Evolutionary conservation across 1,140 invertebrate species (phyloP).

Genomic region (Dendrolimus kikuchii): DNA sequence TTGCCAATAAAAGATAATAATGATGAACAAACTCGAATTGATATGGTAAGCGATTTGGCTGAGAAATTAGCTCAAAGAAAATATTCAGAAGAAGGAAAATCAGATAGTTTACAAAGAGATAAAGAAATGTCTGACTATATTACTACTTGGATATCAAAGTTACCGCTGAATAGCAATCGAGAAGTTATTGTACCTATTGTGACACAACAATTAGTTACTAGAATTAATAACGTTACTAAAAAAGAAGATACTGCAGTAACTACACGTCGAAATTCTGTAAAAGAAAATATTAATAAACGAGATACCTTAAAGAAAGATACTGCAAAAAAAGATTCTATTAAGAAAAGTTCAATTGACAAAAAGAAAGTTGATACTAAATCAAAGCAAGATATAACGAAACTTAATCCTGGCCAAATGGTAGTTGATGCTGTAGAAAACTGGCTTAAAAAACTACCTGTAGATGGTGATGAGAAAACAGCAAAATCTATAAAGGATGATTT

Average conservation of each 20-base stretch:
- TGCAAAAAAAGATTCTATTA: slow-evolving; percentile 7
- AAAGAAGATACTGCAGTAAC: not conserved
- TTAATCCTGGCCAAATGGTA: slow-evolving; percentile 17
- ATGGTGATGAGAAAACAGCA: slow-evolving; percentile 12
- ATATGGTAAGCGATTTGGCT: slow-evolving; percentile 27
- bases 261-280: not conserved
- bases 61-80: slow-evolving; percentile 23
- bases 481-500: slow-evolving; percentile 24
- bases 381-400: not conserved
- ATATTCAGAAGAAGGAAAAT: slow-evolving; percentile 7
- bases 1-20: slow-evolving; percentile 12
- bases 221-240: slow-evolving; percentile 21
- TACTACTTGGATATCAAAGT: slow-evolving; percentile 22
- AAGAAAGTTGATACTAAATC: slow-evolving; percentile 1
- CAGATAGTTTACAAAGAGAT: slow-evolving; percentile 7
- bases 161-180: slow-evolving; percentile 26
- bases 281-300: slow-evolving; percentile 1
- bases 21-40: slow-evolving; percentile 11
- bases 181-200: slow-evolving; percentile 21
- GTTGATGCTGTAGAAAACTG: slow-evolving; percentile 32
- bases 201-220: slow-evolving; percentile 26
- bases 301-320: not conserved
- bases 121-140: slow-evolving; percentile 20
- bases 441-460: slow-evolving; percentile 24
- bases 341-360: slow-evolving; percentile 1